phyloP scores from a whole-genome alignment of 1,140 invertebrate species.

The Elysia chlorotica region DNA sequence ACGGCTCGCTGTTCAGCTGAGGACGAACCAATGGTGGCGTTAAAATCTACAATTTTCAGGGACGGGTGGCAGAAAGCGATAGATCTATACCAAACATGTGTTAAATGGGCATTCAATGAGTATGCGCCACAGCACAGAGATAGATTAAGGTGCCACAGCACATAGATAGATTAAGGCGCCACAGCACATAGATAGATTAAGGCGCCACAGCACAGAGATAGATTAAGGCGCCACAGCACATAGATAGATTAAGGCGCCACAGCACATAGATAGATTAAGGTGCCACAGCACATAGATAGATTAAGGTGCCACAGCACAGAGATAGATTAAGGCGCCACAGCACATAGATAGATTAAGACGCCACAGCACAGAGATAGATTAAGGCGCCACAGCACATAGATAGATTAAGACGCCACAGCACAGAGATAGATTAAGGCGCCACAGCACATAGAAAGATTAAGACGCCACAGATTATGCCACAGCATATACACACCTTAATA shows the following conservation, averaged over 20 bases:
- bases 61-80: neutral
- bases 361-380: neutral
- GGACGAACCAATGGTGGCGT: too few species aligned
- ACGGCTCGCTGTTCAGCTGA: slow-evolving; percentile 43
- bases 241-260: neutral
- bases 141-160: neutral
- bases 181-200: neutral
- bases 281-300: neutral
- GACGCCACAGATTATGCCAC: too few species aligned
- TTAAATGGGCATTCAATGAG: neutral
- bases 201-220: neutral
- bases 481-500: neutral
- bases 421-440: neutral
- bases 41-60: too few species aligned
- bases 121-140: too few species aligned
- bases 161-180: neutral
- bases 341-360: too few species aligned
- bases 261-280: neutral
- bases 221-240: neutral
- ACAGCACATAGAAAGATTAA: neutral
- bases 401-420: too few species aligned
- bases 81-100: neutral
- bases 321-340: neutral
- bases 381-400: neutral
- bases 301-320: neutral